Conservation (phyloP, 2,113 vertebrate species). For the Bufo gargarizans region DNA sequence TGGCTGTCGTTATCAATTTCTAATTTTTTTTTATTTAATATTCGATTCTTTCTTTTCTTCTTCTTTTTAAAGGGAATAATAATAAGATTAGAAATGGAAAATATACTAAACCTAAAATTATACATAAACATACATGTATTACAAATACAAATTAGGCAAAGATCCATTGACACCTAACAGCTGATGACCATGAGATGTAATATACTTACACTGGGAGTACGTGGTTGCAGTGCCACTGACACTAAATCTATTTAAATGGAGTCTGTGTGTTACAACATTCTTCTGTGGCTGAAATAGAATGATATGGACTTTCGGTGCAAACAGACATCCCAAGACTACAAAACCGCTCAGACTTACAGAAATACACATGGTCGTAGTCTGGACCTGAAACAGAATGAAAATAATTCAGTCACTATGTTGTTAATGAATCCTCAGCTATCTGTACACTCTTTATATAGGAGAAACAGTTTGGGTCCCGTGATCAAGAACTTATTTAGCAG, state of each 20-base stretch:
- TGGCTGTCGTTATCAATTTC: too few species aligned
- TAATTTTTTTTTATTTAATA: too few species aligned
- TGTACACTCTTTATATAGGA: neutral
- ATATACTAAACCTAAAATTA: too few species aligned
- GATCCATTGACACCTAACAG: neutral
- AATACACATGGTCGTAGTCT: constrained; percentile 99
- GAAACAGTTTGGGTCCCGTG: neutral
- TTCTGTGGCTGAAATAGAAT: constrained; percentile 99
- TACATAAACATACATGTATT: too few species aligned
- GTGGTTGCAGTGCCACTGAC: constrained; percentile 90
- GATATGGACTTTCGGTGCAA: constrained; percentile 97
- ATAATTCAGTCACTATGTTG: neutral
- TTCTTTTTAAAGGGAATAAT: too few species aligned
- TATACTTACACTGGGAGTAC: constrained; percentile 90
- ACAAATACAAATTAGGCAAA: neutral
- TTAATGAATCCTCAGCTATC: neutral
- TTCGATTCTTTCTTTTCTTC: too few species aligned
- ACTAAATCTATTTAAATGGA: constrained; percentile 95
- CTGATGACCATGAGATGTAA: neutral
- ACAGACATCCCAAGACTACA: constrained; percentile 96
- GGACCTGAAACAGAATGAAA: constrained; percentile 77
- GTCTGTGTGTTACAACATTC: constrained; percentile 94
- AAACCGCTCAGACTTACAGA: constrained; percentile 97
- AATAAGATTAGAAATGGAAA: too few species aligned
- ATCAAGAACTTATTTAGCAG: neutral